A percentile compares a stretch with the other conserved stretches of the same genome.
phyloP scores from a whole-genome alignment of 2,888 invertebrate species.

The Andrena trimmerana region DNA sequence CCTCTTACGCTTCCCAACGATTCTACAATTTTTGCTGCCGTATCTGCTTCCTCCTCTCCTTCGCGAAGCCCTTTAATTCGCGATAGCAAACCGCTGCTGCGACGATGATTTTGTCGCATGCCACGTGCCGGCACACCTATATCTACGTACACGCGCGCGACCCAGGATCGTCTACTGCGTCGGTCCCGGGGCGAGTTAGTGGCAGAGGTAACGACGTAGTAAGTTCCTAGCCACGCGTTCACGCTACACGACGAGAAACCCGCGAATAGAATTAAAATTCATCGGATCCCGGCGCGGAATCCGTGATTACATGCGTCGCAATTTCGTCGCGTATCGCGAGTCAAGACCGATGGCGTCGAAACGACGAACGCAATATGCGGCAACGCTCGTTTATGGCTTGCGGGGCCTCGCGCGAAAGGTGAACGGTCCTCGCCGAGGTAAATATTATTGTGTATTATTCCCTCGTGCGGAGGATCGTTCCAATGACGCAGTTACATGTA shows the following conservation, averaged over 20 bases:
- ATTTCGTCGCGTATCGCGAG: slow-evolving; percentile 30
- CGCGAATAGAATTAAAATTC: slow-evolving; percentile 66
- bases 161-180: slow-evolving; percentile 54
- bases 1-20: neutral
- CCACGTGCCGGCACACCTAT: slow-evolving; percentile 56
- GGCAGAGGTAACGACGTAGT: slow-evolving; percentile 55
- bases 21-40: slow-evolving; percentile 26
- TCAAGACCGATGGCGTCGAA: slow-evolving; percentile 22
- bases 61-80: slow-evolving; percentile 29
- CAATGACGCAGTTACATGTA: slow-evolving; percentile 15
- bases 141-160: slow-evolving; percentile 11
- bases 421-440: slow-evolving; percentile 38
- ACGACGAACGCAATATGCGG: slow-evolving; percentile 14
- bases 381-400: slow-evolving; percentile 1
- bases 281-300: slow-evolving; percentile 9
- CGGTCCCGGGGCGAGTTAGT: slow-evolving; percentile 33
- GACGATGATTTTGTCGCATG: slow-evolving; percentile 55
- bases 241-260: slow-evolving; percentile 18
- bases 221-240: slow-evolving; percentile 49
- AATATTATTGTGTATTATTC: slow-evolving; percentile 31
- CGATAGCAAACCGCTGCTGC: slow-evolving; percentile 1
- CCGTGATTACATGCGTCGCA: slow-evolving; percentile 17
- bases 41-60: slow-evolving; percentile 1
- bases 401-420: slow-evolving; percentile 38
- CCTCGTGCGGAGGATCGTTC: neutral